phyloP scores from a whole-genome alignment of 1,140 invertebrate species.

The Calephelis virginiensis region DNA sequence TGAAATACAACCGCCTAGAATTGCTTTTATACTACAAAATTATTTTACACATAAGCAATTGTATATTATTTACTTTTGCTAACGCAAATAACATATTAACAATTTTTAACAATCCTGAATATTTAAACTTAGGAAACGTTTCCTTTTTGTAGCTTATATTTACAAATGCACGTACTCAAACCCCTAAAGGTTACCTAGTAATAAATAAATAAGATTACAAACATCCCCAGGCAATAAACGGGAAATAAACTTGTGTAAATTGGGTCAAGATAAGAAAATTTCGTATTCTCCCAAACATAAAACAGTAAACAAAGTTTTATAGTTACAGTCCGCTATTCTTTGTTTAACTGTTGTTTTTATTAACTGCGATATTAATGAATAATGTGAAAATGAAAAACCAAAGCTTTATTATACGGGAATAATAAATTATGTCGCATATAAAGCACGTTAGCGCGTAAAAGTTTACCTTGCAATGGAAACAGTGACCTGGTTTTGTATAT shows the following conservation, averaged over 20 bases:
- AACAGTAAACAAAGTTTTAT: constrained; percentile 16
- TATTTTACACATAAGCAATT: too few relatives aligned
- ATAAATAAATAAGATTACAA: constrained; percentile 8
- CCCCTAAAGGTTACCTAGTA: not conserved
- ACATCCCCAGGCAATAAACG: constrained; percentile 4
- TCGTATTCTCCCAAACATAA: constrained; percentile 5
- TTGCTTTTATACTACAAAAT: too few relatives aligned
- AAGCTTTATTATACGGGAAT: constrained; percentile 29
- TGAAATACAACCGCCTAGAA: too few relatives aligned
- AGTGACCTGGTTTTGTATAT: constrained; percentile 21
- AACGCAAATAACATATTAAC: not conserved
- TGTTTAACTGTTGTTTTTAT: constrained; percentile 12
- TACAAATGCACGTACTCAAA: not conserved
- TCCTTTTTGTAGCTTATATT: not conserved
- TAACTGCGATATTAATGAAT: constrained; percentile 24
- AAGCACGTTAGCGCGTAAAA: constrained; percentile 13
- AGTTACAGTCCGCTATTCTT: constrained; percentile 13
- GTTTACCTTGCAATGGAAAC: constrained; percentile 16
- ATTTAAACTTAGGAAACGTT: too few relatives aligned
- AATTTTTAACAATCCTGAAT: too few relatives aligned
- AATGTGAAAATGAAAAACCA: constrained; percentile 29
- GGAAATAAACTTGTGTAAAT: constrained; percentile 10
- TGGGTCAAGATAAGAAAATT: constrained; percentile 12
- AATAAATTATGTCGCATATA: constrained; percentile 17
- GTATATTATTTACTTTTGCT: too few relatives aligned